A percentile compares a stretch with the other conserved stretches of the same genome.
Evolutionary conservation across 2,797 vertebrate genomes (phyloP).

Genomic region (Urosaurus nigricauda): DNA sequence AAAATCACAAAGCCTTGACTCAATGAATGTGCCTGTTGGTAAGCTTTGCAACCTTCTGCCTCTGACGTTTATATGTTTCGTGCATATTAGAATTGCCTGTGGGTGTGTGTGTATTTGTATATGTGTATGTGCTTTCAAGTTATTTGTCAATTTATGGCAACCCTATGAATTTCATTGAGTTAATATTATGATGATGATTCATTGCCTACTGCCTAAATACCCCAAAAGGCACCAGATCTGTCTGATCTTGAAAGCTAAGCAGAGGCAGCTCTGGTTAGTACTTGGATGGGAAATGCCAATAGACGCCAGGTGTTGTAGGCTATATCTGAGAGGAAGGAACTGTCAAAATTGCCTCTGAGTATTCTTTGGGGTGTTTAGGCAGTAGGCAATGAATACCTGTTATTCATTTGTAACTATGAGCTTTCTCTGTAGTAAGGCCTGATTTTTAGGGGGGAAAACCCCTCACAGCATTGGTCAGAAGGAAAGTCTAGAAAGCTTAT

Average conservation of each 20-base stretch:
- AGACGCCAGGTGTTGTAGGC: too few relatives aligned
- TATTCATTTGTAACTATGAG: accelerated
- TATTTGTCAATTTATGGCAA: too few relatives aligned
- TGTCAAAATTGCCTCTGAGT: too few relatives aligned
- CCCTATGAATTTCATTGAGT: neutral
- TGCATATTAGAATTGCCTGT: slow-evolving; percentile 12
- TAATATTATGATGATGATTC: too few relatives aligned
- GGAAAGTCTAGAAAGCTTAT: neutral
- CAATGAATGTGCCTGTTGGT: slow-evolving; percentile 14
- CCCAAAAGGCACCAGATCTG: too few relatives aligned
- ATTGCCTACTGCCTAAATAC: too few relatives aligned
- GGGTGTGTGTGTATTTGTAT: neutral
- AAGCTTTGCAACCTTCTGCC: slow-evolving; percentile 16
- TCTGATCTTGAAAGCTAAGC: too few relatives aligned
- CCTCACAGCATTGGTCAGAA: neutral
- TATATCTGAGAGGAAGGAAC: too few relatives aligned
- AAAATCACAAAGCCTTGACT: slow-evolving; percentile 26
- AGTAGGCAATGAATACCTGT: neutral
- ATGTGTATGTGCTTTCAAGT: neutral
- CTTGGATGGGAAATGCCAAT: too few relatives aligned
- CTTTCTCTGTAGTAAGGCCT: slow-evolving; percentile 2
- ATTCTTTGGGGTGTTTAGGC: too few relatives aligned
- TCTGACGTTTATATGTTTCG: neutral
- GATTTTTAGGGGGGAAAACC: neutral
- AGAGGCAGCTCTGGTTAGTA: too few relatives aligned